Evolutionary conservation across 2,113 vertebrate genomes (phyloP), one percentile per base, ranked within the genome.

Genomic region (Salvelinus alpinus): DNA sequence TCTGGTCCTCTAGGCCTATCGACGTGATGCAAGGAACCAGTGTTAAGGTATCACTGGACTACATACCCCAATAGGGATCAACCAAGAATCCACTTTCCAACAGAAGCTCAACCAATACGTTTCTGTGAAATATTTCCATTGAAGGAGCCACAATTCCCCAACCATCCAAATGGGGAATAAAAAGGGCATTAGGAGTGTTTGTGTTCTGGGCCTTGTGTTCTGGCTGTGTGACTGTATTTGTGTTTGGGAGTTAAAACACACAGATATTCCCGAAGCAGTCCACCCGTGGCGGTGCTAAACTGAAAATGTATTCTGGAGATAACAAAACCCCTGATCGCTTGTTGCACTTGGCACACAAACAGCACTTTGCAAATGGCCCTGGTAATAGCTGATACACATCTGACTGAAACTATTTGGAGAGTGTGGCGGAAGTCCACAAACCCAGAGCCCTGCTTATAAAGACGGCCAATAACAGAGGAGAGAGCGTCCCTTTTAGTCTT

Each of bases 371-470:
- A 75, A 82, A 72, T 59, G 70, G 73, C 60, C 64, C 38, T 25
- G 25, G 70, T 76, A 79, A 82, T 69, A 76, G 25, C 70, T 76
- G 77, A 82, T 72, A 78, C 71, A 65, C 64, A 74, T 74, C 80
- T 71, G 62, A 64, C 76, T 48, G 20, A 66, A 69, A 69, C 67
- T 69, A 34, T 44, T 69, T 38, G 29, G 25, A 59, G n/a, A 72
- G 34, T 69, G 44, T 59, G 47, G 25, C 29, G 66, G 67, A 34
- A 44, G 67, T 31, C 31, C 67, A 69, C 67, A 44, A 69, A 66
- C 64, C 14, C 25, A 66, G 27, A 66, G 14, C 14, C n/a, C 29
- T 94, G 92, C 29, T 20, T 9, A 22, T 69, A 22, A 38, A 69
- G 67, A 29, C 20, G 20, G 6, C 67, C 67, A 44, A 44, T 25